phyloP scores from a whole-genome alignment of 1,140 invertebrate genomes.

The Callitettix versicolor region DNA sequence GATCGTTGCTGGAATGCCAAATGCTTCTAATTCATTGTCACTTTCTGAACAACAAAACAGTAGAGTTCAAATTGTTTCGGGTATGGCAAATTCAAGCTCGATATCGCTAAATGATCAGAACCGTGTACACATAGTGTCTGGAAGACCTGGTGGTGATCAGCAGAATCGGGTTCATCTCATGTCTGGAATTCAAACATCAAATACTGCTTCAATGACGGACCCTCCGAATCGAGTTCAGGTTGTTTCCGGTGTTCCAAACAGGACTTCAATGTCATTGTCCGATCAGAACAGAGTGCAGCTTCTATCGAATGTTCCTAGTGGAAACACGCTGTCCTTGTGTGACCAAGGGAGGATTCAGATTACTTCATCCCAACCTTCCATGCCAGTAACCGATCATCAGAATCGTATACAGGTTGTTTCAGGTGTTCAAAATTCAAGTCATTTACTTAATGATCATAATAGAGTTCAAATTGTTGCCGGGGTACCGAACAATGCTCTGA shows the following conservation, averaged over 20 bases:
- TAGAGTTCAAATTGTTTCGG: constrained; percentile 18
- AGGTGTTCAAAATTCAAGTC: constrained; percentile 19
- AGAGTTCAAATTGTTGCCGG: constrained; percentile 23
- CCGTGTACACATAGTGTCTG: constrained; percentile 20
- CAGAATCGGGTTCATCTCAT: constrained; percentile 12
- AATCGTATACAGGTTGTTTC: constrained; percentile 19
- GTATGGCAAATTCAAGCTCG: constrained; percentile 12
- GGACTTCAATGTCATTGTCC: neutral
- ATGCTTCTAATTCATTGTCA: constrained; percentile 7
- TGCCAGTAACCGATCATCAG: constrained; percentile 8
- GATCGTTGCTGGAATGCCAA: constrained; percentile 21
- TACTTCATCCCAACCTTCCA: neutral
- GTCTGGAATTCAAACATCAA: constrained; percentile 5
- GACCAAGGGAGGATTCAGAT: constrained; percentile 17
- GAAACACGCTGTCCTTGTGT: neutral
- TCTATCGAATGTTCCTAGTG: neutral
- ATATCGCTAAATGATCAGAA: constrained; percentile 19
- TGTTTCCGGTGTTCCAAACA: constrained; percentile 18
- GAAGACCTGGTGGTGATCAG: constrained; percentile 15
- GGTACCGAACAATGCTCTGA: constrained; percentile 16
- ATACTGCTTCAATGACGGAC: constrained; percentile 10
- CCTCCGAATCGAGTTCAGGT: constrained; percentile 16
- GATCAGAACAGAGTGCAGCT: constrained; percentile 13
- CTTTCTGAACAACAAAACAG: constrained; percentile 13
- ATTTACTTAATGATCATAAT: constrained; percentile 21